phyloP scores from a whole-genome alignment of 1,140 invertebrate species.

The Coptotermes formosanus region DNA sequence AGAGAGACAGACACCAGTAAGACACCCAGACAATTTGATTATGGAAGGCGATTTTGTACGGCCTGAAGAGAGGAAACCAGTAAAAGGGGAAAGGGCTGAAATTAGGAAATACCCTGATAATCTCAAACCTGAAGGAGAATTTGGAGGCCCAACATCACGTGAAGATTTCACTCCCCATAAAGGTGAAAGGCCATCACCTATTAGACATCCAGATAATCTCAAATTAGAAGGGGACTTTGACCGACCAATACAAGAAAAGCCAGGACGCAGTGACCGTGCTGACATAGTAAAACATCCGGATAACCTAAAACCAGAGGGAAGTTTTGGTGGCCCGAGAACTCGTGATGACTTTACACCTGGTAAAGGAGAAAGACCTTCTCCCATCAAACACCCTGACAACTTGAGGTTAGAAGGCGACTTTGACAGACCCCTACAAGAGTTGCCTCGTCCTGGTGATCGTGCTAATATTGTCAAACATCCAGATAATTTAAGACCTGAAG shows the following conservation, averaged over 20 bases:
- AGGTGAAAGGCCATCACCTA: conserved; percentile 39
- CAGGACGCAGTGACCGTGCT: conserved; percentile 42
- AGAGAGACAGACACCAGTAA: conserved; percentile 38
- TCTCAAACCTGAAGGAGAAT: conserved; percentile 43
- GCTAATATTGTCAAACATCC: conserved; percentile 32
- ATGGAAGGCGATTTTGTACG: conserved; percentile 60
- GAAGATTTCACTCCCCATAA: conserved; percentile 45
- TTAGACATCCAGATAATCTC: conserved; percentile 50
- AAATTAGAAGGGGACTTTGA: conserved; percentile 60
- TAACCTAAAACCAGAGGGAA: conserved; percentile 52
- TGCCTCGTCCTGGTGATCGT: conserved; percentile 34
- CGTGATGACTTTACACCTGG: conserved; percentile 39
- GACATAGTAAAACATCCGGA: conserved; percentile 46
- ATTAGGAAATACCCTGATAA: conserved; percentile 42
- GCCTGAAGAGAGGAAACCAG: conserved; percentile 44
- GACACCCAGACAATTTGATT: conserved; percentile 51
- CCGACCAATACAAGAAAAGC: conserved; percentile 46
- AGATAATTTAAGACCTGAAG: conserved; percentile 49
- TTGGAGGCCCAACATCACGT: conserved; percentile 49
- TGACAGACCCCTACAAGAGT: conserved; percentile 46
- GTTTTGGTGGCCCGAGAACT: conserved; percentile 44
- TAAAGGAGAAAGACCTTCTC: conserved; percentile 40
- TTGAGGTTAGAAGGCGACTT: conserved; percentile 55
- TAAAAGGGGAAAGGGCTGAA: conserved; percentile 44
- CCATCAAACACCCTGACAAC: conserved; percentile 56